Evolutionary conservation across 1,140 invertebrate genomes (phyloP).

Genomic region (Potamilus streckersoni): DNA sequence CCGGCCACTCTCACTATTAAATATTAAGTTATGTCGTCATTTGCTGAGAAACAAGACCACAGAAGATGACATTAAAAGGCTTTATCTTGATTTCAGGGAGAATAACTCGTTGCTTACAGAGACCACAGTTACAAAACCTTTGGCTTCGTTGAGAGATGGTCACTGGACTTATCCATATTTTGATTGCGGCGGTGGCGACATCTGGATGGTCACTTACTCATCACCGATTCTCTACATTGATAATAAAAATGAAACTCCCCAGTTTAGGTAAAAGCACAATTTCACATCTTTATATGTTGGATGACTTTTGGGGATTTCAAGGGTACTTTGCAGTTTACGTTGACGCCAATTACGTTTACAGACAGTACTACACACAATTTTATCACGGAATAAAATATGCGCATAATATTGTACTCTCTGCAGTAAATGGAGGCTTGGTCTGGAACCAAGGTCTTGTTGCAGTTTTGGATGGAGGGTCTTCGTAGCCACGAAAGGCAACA

Average conservation of each 20-base stretch:
- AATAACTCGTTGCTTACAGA: constrained; percentile 11
- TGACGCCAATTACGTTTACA: not conserved
- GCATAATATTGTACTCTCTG: not conserved
- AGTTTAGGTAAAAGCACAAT: constrained; percentile 28
- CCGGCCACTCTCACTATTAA: too few relatives aligned
- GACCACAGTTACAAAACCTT: constrained; percentile 75
- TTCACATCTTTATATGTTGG: not conserved
- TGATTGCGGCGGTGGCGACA: constrained; percentile 95
- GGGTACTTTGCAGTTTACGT: not conserved
- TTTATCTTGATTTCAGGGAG: constrained; percentile 3
- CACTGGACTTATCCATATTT: constrained; percentile 97
- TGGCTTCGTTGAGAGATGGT: constrained; percentile 76
- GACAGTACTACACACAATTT: not conserved
- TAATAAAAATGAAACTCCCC: not conserved
- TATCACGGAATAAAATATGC: not conserved
- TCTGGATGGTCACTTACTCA: constrained; percentile 97
- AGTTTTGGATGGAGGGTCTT: too few relatives aligned
- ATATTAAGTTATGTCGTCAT: too few relatives aligned
- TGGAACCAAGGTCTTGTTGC: too few relatives aligned
- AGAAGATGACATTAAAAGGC: too few relatives aligned
- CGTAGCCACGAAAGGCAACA: too few relatives aligned
- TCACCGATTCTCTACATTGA: constrained; percentile 85
- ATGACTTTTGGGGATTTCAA: not conserved
- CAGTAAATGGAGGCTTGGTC: not conserved
- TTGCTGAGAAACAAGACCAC: too few relatives aligned